Base-by-base conservation (phyloP, 2,797 vertebrate genomes). In the Podargus strigoides region DNA sequence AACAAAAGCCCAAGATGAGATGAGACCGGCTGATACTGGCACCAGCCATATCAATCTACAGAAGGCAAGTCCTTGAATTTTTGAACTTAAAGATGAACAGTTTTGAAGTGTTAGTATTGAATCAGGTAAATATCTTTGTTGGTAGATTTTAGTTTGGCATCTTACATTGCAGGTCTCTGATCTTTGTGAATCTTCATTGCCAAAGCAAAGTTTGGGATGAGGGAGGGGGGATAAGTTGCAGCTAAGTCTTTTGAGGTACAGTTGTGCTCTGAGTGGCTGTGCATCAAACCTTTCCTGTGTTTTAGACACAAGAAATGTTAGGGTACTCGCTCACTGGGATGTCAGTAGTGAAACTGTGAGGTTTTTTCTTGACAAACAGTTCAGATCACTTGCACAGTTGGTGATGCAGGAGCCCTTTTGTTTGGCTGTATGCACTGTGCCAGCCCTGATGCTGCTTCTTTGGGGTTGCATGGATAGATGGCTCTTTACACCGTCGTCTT, bases 311-410 rank as follows among this genome's bases (percentile, higher is more conserved):
- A 28, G 27, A 39, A 49, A 4, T 26, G 10, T 27, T 22, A 28
- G 44, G 24, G 56, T 64, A n/a, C 34, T 64, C 0, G 0, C 21
- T 63, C 10, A 23, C 24, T 36, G 49, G 26, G 36, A n/a, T 58
- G 20, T 46, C 44, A n/a, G 5, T 47, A 66, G 30, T 55, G 27
- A 27, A 23, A 21, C 18, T 39, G 3, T 10, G 15, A 50, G n/a
- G 0, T 1, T 28, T 36, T 78, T 41, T 26, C 22, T 60, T 17
- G 21, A 16, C 9, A 0, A 2, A 13, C 0, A 21, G 44, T 37
- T 78, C 0, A 7, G 5, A 36, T 69, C 19, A 5, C n/a, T 78
- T 87, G 26, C 27, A 44, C 27, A 27, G 0, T 50, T 3, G 4
- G 41, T 72, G 50, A 17, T 53, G 12, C 32, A n/a, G 44, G 53